Evolutionary conservation across 2,888 invertebrate species (phyloP).

Genomic region (Cephus spinipes): DNA sequence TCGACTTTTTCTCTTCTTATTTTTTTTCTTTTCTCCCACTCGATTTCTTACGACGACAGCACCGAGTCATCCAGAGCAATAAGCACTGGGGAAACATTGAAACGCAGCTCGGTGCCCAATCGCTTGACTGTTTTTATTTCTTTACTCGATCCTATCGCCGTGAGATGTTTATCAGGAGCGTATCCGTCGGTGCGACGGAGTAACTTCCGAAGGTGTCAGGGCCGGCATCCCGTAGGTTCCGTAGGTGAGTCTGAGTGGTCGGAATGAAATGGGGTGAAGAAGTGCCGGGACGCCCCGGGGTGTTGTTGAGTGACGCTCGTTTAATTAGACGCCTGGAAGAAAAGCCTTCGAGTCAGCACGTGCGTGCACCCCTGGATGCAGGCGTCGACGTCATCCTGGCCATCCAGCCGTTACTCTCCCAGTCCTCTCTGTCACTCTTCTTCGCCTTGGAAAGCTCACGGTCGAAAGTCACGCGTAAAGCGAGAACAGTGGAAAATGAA

Average conservation of each 20-base stretch:
- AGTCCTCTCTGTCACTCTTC: not conserved
- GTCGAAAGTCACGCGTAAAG: not conserved
- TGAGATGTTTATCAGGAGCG: not conserved
- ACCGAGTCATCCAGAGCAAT: not conserved
- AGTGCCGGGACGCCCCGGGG: conserved; percentile 19
- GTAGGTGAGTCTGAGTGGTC: not conserved
- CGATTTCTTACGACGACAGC: not conserved
- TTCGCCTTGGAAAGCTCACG: not conserved
- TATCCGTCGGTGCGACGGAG: not conserved
- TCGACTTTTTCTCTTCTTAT: not conserved
- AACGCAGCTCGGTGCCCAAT: not conserved
- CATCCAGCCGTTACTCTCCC: not conserved
- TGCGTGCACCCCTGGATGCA: conserved; percentile 1
- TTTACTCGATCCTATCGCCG: no score
- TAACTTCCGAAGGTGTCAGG: not conserved
- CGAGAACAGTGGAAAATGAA: not conserved
- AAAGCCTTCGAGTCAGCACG: conserved; percentile 1
- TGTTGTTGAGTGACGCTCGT: conserved; percentile 25
- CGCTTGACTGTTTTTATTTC: not conserved
- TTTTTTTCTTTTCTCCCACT: not conserved
- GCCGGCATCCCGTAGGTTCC: not conserved
- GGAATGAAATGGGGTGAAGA: not conserved
- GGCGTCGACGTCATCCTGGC: not conserved
- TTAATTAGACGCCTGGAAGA: conserved; percentile 26
- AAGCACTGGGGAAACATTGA: not conserved